Evolutionary conservation across 2,797 vertebrate genomes (phyloP).

Genomic region (Enteromius afrohamiltoni): DNA sequence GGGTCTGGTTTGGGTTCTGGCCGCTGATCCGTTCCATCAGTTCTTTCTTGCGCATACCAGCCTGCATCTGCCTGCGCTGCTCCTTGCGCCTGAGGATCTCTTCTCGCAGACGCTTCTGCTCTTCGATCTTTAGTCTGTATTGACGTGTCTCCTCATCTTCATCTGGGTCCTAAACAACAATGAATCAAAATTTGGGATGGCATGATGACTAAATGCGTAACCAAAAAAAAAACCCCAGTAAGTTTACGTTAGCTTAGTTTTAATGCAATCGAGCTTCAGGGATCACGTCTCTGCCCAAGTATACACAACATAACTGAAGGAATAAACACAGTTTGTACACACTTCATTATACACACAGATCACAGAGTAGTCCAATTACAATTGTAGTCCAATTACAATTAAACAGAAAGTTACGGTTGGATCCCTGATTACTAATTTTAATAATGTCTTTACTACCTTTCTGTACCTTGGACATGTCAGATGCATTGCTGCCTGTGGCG

Average conservation of each 20-base stretch:
- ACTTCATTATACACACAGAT: too few relatives aligned
- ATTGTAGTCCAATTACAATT: neutral
- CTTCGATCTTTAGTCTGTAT: constrained; percentile 95
- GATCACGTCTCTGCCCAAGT: neutral
- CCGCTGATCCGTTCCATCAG: constrained; percentile 87
- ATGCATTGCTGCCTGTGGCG: neutral
- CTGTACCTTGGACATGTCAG: neutral
- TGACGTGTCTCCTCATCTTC: constrained; percentile 95
- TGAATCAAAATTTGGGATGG: neutral
- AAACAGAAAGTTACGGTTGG: neutral
- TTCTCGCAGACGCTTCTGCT: constrained; percentile 94
- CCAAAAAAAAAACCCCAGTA: neutral
- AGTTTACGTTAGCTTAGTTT: neutral
- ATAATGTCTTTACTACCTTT: neutral
- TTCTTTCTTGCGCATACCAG: constrained; percentile 92
- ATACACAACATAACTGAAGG: neutral
- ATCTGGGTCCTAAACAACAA: constrained; percentile 80
- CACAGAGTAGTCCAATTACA: neutral
- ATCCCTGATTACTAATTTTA: neutral
- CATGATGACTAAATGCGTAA: neutral
- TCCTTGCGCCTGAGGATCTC: constrained; percentile 95
- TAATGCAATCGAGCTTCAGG: neutral
- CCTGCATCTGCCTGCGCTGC: constrained; percentile 93
- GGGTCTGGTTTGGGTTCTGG: constrained; percentile 68
- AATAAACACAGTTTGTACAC: neutral